Evolutionary conservation across 1,140 invertebrate genomes (phyloP).

Genomic region (Dysdera silvatica): DNA sequence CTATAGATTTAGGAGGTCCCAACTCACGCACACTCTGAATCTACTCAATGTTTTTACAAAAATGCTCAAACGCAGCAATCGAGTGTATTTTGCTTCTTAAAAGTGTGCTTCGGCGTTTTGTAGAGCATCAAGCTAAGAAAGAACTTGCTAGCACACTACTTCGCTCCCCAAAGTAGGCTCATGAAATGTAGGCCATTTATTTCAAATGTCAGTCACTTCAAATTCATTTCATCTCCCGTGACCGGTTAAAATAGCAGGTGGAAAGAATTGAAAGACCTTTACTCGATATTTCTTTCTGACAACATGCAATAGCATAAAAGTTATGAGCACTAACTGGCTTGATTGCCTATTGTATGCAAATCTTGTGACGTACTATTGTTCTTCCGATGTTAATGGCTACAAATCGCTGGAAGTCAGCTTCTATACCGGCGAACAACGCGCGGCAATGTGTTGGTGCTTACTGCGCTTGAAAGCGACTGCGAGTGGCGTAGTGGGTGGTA

Average conservation of each 20-base stretch:
- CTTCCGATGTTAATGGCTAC: slow-evolving; percentile 7
- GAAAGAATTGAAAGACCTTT: too few relatives aligned
- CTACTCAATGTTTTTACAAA: not conserved
- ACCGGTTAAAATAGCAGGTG: too few relatives aligned
- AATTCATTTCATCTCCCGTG: too few relatives aligned
- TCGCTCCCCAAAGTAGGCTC: too few relatives aligned
- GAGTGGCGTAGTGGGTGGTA: too few relatives aligned
- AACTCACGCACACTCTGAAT: not conserved
- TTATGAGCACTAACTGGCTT: too few relatives aligned
- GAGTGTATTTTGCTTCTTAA: not conserved
- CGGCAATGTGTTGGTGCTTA: slow-evolving; percentile 1
- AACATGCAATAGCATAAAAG: too few relatives aligned
- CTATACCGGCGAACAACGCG: not conserved
- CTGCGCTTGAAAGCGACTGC: not conserved
- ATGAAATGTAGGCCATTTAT: too few relatives aligned
- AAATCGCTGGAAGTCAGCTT: not conserved
- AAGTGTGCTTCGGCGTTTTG: not conserved
- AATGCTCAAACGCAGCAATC: not conserved
- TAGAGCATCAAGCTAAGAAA: not conserved
- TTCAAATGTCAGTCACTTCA: too few relatives aligned
- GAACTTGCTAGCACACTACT: not conserved
- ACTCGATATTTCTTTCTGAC: too few relatives aligned
- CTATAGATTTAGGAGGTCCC: not conserved
- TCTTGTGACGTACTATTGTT: too few relatives aligned
- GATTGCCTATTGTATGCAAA: too few relatives aligned